phyloP scores from a whole-genome alignment of 2,888 invertebrate genomes.

The Pammene aurita region DNA sequence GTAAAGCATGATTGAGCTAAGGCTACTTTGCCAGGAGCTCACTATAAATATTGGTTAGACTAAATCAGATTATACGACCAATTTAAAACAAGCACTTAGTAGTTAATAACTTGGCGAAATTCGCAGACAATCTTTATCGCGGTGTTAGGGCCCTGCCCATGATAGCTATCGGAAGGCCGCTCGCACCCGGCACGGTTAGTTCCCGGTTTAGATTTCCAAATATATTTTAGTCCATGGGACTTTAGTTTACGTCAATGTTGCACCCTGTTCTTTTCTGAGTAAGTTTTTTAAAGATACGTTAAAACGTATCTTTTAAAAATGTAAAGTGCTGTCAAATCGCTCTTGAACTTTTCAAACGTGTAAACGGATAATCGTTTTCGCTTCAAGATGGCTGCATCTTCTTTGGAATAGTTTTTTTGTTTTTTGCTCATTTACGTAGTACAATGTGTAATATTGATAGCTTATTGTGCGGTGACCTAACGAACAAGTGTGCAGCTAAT shows the following conservation, averaged over 20 bases:
- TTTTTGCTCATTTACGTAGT: too few relatives aligned
- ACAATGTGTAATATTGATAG: too few relatives aligned
- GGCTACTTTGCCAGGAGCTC: conserved; percentile 11
- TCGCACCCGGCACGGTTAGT: conserved; percentile 15
- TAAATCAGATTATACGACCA: conserved; percentile 59
- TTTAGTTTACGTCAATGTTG: neutral
- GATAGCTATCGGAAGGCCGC: conserved; percentile 33
- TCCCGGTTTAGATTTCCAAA: neutral
- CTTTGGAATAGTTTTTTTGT: too few relatives aligned
- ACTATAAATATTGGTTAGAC: conserved; percentile 37
- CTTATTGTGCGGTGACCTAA: too few relatives aligned
- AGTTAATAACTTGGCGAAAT: conserved; percentile 68
- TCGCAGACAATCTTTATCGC: conserved; percentile 61
- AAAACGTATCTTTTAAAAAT: too few relatives aligned
- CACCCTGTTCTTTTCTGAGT: too few relatives aligned
- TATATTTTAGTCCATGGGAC: neutral
- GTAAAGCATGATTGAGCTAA: conserved; percentile 14
- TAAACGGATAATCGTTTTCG: too few relatives aligned
- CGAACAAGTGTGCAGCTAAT: too few relatives aligned
- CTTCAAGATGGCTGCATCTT: too few relatives aligned
- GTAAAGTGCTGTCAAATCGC: too few relatives aligned
- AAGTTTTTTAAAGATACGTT: too few relatives aligned
- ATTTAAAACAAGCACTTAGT: conserved; percentile 67
- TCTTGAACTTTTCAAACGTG: too few relatives aligned
- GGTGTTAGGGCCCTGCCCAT: conserved; percentile 45